These are phyloP conservation scores for Copidosoma floridanum DNA, from an alignment of 1,140 invertebrate genomes.

Conservation along the genomic window DNA sequence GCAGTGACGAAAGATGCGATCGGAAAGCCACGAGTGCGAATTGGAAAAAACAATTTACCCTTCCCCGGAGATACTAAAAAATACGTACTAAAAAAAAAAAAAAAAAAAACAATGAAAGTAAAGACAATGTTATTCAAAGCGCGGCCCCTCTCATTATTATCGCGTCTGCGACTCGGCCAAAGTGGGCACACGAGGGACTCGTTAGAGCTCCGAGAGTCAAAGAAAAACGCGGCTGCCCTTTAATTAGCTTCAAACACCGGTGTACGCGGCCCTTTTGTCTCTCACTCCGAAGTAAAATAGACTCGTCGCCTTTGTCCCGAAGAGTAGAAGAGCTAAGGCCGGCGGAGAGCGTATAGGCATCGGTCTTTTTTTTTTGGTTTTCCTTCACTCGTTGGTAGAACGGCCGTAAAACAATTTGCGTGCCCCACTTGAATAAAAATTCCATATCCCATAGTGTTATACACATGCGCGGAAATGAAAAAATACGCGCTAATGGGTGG, in stretches of 20 bases:
- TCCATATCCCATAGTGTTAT: too few species aligned
- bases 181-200: constrained; percentile 13
- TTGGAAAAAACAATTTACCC: constrained; percentile 16
- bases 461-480: not conserved
- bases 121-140: constrained; percentile 8
- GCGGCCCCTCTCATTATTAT: too few species aligned
- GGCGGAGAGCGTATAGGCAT: not conserved
- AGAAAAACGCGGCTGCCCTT: not conserved
- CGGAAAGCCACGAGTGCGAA: not conserved
- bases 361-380: not conserved
- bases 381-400: not conserved
- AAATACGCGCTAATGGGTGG: constrained; percentile 1
- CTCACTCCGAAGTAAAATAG: constrained; percentile 6
- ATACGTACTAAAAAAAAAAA: not conserved
- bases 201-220: constrained; percentile 14
- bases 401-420: not conserved
- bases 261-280: not conserved
- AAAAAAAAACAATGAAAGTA: too few species aligned
- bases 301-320: not conserved
- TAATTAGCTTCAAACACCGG: constrained; percentile 23
- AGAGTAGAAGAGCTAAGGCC: not conserved
- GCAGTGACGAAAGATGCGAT: constrained; percentile 4
- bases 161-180: not conserved
- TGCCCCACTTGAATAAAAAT: not conserved
- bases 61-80: not conserved